Evolutionary conservation across 2,888 invertebrate species (phyloP).

Genomic region (Strigamia crassipes): DNA sequence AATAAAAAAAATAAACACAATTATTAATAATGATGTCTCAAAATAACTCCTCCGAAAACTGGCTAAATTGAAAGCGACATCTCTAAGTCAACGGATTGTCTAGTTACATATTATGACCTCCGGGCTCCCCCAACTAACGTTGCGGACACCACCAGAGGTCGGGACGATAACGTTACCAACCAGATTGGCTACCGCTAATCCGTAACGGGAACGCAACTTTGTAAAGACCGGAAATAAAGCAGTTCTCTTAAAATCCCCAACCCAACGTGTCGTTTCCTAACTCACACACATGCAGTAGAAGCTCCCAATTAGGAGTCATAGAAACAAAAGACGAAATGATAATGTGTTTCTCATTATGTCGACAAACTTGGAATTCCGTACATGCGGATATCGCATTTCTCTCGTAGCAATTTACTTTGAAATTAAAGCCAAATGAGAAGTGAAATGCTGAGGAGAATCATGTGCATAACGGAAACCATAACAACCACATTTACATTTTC

Average conservation of each 20-base stretch:
- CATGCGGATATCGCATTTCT: slow-evolving; percentile 27
- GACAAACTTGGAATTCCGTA: slow-evolving; percentile 30
- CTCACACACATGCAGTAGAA: background rate
- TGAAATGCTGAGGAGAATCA: slow-evolving; percentile 20
- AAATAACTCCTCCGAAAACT: background rate
- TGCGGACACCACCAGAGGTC: too few species aligned
- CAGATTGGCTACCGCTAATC: too few species aligned
- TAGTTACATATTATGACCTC: too few species aligned
- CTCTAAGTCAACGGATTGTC: slow-evolving; percentile 13
- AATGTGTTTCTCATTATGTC: slow-evolving; percentile 33
- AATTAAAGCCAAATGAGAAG: slow-evolving; percentile 33
- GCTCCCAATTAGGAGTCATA: slow-evolving; percentile 27
- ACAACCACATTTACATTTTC: slow-evolving; percentile 3
- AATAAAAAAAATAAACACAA: background rate
- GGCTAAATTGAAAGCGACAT: background rate
- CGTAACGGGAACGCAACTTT: too few species aligned
- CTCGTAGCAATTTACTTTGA: slow-evolving; percentile 15
- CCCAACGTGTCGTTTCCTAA: too few species aligned
- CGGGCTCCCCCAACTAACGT: too few species aligned
- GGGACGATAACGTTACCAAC: too few species aligned
- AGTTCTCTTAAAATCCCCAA: too few species aligned
- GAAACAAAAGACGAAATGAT: slow-evolving; percentile 37
- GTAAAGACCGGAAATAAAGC: too few species aligned
- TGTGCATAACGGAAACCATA: background rate
- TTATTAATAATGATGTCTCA: background rate